phyloP scores from a whole-genome alignment of 2,888 invertebrate species.

The Sabatieria punctata region DNA sequence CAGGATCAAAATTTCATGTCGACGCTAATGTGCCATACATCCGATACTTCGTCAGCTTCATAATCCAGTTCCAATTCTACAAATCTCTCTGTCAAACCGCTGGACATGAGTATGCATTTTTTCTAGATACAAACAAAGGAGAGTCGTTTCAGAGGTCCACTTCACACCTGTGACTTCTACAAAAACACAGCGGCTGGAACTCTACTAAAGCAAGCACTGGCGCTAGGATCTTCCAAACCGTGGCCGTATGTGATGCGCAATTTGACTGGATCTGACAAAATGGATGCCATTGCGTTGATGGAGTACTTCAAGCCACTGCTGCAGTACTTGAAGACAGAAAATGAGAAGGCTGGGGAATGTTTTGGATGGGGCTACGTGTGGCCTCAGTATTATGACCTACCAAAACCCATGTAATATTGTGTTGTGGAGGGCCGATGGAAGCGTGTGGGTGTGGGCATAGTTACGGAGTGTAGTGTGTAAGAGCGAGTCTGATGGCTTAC shows the following conservation, averaged over 20 bases:
- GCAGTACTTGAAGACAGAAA: slow-evolving; percentile 56
- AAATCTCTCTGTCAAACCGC: slow-evolving; percentile 61
- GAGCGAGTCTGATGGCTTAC: too few relatives aligned
- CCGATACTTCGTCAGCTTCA: slow-evolving; percentile 77
- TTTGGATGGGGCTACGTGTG: slow-evolving; percentile 7
- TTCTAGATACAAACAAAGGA: too few relatives aligned
- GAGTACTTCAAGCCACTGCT: slow-evolving; percentile 74
- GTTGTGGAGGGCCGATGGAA: too few relatives aligned
- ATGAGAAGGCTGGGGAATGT: not conserved
- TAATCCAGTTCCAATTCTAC: slow-evolving; percentile 83
- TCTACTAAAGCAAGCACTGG: not conserved
- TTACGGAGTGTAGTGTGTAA: too few relatives aligned
- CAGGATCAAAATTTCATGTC: slow-evolving; percentile 8
- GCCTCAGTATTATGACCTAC: not conserved
- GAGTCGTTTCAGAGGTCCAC: slow-evolving; percentile 55
- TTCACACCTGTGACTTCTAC: slow-evolving; percentile 81
- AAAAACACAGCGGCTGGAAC: slow-evolving; percentile 4
- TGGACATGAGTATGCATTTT: slow-evolving; percentile 51
- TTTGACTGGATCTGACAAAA: slow-evolving; percentile 33
- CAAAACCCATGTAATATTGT: too few relatives aligned
- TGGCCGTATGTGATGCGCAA: slow-evolving; percentile 12
- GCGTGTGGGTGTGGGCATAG: too few relatives aligned
- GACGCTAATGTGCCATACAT: not conserved
- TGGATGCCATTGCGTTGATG: slow-evolving; percentile 61
- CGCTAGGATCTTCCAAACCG: slow-evolving; percentile 9